phyloP scores from a whole-genome alignment of 2,888 invertebrate genomes.

The Aleiodes alternator region DNA sequence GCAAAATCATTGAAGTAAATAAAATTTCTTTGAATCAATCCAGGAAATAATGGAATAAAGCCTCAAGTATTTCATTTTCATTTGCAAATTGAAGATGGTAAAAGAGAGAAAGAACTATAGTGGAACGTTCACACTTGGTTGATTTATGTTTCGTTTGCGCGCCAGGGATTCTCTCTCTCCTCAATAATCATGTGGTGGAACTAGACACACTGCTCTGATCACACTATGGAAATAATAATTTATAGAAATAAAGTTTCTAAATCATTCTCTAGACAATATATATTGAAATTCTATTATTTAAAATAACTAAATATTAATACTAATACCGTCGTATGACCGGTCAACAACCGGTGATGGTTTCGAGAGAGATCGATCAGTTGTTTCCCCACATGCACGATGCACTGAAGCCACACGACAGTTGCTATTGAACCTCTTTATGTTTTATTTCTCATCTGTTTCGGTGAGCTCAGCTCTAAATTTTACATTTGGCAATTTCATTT shows the following conservation, averaged over 20 bases:
- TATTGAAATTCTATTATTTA: not conserved
- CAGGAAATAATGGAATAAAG: not conserved
- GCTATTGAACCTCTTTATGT: not conserved
- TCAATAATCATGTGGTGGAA: conserved; percentile 33
- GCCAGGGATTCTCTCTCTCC: conserved; percentile 22
- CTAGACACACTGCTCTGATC: not conserved
- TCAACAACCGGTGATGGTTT: conserved; percentile 25
- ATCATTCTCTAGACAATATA: not conserved
- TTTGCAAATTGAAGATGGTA: conserved; percentile 5
- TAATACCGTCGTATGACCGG: conserved; percentile 1
- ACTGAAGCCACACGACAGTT: conserved; percentile 27
- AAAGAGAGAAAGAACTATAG: not conserved
- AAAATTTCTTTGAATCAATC: not conserved
- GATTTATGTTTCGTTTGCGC: conserved; percentile 19
- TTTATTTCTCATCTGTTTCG: not conserved
- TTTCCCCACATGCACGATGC: not conserved
- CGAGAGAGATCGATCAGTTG: conserved; percentile 17
- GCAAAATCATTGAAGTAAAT: not conserved
- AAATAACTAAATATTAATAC: not conserved
- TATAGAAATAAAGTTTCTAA: not conserved
- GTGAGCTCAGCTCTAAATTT: no score
- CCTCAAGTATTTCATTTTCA: not conserved
- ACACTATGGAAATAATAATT: not conserved
- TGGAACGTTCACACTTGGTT: conserved; percentile 30
- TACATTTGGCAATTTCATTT: no score